Evolutionary conservation across 1,140 invertebrate species (phyloP).

Genomic region (Carposina sasakii): DNA sequence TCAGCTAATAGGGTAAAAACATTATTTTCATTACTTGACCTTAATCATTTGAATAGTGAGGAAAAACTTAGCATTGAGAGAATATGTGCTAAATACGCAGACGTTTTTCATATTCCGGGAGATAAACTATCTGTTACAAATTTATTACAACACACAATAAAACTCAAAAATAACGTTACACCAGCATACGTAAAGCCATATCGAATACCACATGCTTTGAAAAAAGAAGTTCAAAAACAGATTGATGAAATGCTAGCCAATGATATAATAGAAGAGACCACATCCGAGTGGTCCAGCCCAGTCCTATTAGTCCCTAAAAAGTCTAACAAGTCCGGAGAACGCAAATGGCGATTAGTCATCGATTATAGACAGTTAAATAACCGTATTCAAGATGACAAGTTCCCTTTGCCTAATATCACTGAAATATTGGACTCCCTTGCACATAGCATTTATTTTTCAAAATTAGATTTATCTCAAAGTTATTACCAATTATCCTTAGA

Average conservation of each 20-base stretch:
- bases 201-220: conserved; percentile 8
- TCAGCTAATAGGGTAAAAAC: background rate
- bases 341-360: conserved; percentile 5
- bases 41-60: background rate
- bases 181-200: conserved; percentile 1
- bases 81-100: background rate
- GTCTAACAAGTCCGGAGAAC: background rate
- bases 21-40: background rate
- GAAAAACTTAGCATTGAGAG: background rate
- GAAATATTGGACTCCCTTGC: conserved; percentile 8
- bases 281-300: conserved; percentile 11
- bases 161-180: background rate
- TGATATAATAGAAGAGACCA: conserved; percentile 28
- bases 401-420: conserved; percentile 8
- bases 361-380: conserved; percentile 10
- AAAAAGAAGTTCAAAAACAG: conserved; percentile 14
- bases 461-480: conserved; percentile 4
- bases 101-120: conserved; percentile 1
- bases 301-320: conserved; percentile 10
- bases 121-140: background rate
- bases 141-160: background rate
- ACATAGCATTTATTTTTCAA: background rate
- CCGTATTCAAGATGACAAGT: conserved; percentile 5
- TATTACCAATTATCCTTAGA: conserved; percentile 7
- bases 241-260: conserved; percentile 20